Base-by-base conservation (phyloP, 1,140 invertebrate genomes). In the Drosophila pachea region DNA sequence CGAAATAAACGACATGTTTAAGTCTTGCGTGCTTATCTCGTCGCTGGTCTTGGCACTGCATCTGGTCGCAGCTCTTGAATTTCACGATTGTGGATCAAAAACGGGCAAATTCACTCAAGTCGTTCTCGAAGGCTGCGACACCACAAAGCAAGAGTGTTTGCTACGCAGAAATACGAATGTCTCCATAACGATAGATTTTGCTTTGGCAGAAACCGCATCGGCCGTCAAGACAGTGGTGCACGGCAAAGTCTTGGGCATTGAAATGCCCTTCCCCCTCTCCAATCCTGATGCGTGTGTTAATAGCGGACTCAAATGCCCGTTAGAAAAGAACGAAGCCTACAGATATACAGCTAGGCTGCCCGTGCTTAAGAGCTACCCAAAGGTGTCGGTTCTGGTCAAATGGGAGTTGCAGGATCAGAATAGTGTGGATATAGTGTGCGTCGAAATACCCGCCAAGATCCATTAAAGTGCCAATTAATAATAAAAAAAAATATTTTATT, bases 261-360 rank as follows among this genome's bases (percentile, higher is more conserved):
- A 93, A 1, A 90, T 95, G 62, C 94, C 94, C 29, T 96, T 95
- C 82, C 91, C 92, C 8, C 76, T 95, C 62, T 88, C 92, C 6
- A 92, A 95, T 77, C 90, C 92, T 0, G 90, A 95, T 83, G 94
- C 92, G 5, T 96, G 95, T 82, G 78, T 90, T 32, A 91, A 92
- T 63, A 92, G 91, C 38, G 93, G 93, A 0, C 74, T 95, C 1
- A 86, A 83, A 5, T 96, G 95, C 76, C 95, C 95, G 0, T 61
- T 95, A 4, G 90, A 91, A 56, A 89, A 90, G 42, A 92, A 91
- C 2, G 81, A 90, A 62, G 83, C 88, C 5, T 93, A 93, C 54
- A 90, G 87, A 58, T 96, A 95, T 82, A 90, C 63, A 29, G 90
- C 93, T 0, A 90, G 89, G 2, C 77, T 95, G 53, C 91, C 91